Base-by-base conservation (phyloP, 2,113 vertebrate genomes). In the Myotis lucifugus region DNA sequence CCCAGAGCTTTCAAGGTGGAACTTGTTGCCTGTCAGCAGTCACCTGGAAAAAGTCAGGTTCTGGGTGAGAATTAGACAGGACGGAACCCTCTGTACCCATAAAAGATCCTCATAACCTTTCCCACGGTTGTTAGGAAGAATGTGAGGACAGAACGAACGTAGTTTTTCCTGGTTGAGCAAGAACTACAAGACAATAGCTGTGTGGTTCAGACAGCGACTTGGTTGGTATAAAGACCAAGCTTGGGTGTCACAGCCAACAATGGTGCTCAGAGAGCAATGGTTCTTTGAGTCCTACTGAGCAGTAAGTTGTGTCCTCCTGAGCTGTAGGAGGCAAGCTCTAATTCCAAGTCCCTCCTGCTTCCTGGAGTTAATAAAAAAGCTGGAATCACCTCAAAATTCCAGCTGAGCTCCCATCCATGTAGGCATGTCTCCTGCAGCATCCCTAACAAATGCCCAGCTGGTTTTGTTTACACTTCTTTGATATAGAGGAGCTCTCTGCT, bases 141-240 rank as follows among this genome's bases (percentile, higher is more conserved):
- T 61, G 27, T 77, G 34, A 95, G 64, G 64, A 67, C 64, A 72
- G 81, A 74, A 8, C 85, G 64, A 92, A 54, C 6, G 67, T 34
- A 11, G 0, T 81, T 92, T 94, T 93, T 95, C 88, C 92, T 73
- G 85, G 67, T 97, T 95, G 85, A 88, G 96, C 82, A 95, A 97
- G 94, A 97, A 70, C 73, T 40, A 18, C 83, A 73, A 61, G 73
- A 95, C 95, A 97, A 94, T 95, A 96, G 85, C 56, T 70, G 8
- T 1, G 54, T 96, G 94, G 82, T 93, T 97, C 81, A 93, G 37
- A 70, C 2, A 50, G 66, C 72, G 42, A 87, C 40, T 10, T 91
- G 50, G 29, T 73, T 91, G 37, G 74, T n/a, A 3, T 6, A 54
- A 94, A 70, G n/a, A 81, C 61, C 46, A 56, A 34, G 27, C 48